phyloP scores from a whole-genome alignment of 2,888 invertebrate species.

The Dinocampus coccinellae region DNA sequence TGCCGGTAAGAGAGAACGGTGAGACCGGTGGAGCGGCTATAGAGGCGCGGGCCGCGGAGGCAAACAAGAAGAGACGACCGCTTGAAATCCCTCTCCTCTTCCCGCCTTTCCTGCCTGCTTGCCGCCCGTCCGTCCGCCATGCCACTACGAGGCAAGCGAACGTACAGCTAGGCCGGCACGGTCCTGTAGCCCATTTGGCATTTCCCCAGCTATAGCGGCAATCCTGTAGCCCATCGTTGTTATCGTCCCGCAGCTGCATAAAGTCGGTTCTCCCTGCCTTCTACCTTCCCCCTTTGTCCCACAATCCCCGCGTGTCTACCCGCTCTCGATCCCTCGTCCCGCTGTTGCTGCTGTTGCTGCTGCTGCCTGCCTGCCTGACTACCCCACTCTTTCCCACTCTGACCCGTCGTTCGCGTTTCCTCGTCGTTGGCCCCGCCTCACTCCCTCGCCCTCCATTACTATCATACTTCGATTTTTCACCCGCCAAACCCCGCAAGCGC shows the following conservation, averaged over 20 bases:
- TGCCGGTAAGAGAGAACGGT: slow-evolving; percentile 48
- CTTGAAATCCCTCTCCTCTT: slow-evolving; percentile 65
- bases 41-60: slow-evolving; percentile 57
- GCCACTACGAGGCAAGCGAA: slow-evolving; percentile 65
- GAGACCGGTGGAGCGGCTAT: slow-evolving; percentile 42
- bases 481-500: slow-evolving; percentile 46
- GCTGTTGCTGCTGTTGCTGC: slow-evolving; percentile 34
- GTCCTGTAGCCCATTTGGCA: slow-evolving; percentile 70
- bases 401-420: slow-evolving; percentile 48
- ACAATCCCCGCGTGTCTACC: slow-evolving; percentile 41
- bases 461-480: slow-evolving; percentile 25
- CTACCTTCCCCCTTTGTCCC: slow-evolving; percentile 48
- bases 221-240: slow-evolving; percentile 71
- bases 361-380: too few species aligned
- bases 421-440: slow-evolving; percentile 25
- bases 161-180: slow-evolving; percentile 66
- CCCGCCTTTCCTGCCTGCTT: slow-evolving; percentile 61
- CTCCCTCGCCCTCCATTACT: slow-evolving; percentile 18
- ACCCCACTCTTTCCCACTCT: slow-evolving; percentile 47
- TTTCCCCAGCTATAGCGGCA: slow-evolving; percentile 69
- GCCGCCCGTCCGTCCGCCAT: slow-evolving; percentile 66
- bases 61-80: slow-evolving; percentile 65
- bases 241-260: slow-evolving; percentile 72
- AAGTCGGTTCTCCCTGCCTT: slow-evolving; percentile 67
- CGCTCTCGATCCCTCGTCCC: slow-evolving; percentile 46